Evolutionary conservation across 2,797 vertebrate species (phyloP), one percentile per base, ranked within the genome.

Genomic region (Glossophaga mutica): DNA sequence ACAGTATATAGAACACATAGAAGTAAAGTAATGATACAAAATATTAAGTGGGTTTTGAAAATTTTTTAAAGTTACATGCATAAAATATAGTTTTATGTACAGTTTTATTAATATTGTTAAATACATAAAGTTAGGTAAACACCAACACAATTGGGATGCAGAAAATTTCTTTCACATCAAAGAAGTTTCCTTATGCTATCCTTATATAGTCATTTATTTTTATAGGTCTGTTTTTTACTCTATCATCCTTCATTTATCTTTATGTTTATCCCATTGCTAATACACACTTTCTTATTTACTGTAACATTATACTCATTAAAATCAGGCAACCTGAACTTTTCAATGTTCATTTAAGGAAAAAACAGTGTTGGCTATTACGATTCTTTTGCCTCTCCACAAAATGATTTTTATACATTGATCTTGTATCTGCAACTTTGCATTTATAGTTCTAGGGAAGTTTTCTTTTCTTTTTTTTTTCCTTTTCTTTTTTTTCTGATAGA

Each of bases 11-110:
- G 18, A 16, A 39, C 86, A 96, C n/a, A 94, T 59, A 97, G 84
- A 90, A 55, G 14, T 97, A 96, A 97, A 97, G 97, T 97, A 98
- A 97, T 76, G 85, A 97, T 67, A 95, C 90, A 94, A 95, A 96
- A 97, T 87, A 96, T 96, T 97, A 97, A 74, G 6, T 92, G 11
- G 37, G 29, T 93, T 96, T 92, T 81, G 82, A 37, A 2, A 81
- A 26, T 67, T 34, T 48, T 77, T 6, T 1, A 46, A 39, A 77
- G n/a, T 50, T 90, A 22, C 1, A 37, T 83, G 2, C 2, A n/a
- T 37, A 29, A 44, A 79, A 42, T 87, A 50, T 71, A 52, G 19
- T 84, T 78, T 74, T 78, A 77, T 85, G 18, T 44, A n/a, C 4
- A 57, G 19, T 70, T 91, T 48, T 70, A 5, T 70, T 42, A 42